Conservation (phyloP, 2,888 invertebrate species). For the Polyommatus icarus region DNA sequence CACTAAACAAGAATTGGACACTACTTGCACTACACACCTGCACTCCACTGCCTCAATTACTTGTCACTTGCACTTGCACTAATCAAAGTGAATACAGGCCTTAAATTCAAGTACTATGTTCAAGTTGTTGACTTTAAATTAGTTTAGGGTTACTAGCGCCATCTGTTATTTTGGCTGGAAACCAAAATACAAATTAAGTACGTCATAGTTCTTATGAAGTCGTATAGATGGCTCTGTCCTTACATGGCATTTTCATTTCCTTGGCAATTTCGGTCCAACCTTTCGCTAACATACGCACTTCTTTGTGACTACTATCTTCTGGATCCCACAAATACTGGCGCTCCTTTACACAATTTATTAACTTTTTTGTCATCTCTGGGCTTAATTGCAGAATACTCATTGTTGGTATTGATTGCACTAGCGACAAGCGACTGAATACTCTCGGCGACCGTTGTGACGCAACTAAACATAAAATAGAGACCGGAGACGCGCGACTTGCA, state of each 20-base stretch:
- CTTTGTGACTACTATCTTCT: conserved; percentile 48
- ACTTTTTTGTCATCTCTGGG: conserved; percentile 4
- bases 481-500: conserved; percentile 32
- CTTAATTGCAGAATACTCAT: background rate
- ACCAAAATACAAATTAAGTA: background rate
- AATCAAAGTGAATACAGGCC: too few species aligned
- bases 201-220: background rate
- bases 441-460: conserved; percentile 28
- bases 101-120: too few species aligned
- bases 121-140: too few species aligned
- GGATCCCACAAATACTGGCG: conserved; percentile 54
- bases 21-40: too few species aligned
- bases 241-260: conserved; percentile 48
- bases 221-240: conserved; percentile 34
- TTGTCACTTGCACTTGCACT: too few species aligned
- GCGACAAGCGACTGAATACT: conserved; percentile 26
- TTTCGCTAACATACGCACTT: conserved; percentile 45
- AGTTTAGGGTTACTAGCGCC: background rate
- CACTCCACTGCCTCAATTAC: too few species aligned
- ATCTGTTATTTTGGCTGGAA: background rate
- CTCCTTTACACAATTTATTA: conserved; percentile 51
- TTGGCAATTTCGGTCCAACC: conserved; percentile 54
- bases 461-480: conserved; percentile 22
- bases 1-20: too few species aligned
- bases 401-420: background rate